Base-by-base conservation (phyloP, 2,113 vertebrate genomes). In the Sapayoa aenigma region DNA sequence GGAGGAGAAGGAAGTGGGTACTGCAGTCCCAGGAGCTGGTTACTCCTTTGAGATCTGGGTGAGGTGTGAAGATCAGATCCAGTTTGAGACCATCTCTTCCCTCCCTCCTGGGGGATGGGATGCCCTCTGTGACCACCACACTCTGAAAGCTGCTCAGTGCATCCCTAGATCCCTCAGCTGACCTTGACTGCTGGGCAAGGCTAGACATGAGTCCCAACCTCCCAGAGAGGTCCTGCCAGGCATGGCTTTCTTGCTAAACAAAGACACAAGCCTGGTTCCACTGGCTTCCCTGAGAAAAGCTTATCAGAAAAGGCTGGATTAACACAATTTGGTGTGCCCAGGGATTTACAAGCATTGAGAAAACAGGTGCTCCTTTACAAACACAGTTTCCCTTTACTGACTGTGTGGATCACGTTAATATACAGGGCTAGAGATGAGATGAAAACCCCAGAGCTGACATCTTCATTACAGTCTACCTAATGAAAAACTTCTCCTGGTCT, bases 121-220 rank as follows among this genome's bases (percentile, higher is more conserved):
- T 18, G 37, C 65, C n/a, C 25, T 67, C 42, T 66, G 25, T 41
- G 33, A 16, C 22, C 41, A 50, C 16, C 41, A 50, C 41, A 16
- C 6, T 12, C 21, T 4, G 11, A 60, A 30, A 60, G 46, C 2
- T 1, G 0, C 42, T 66, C 62, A 8, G 11, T 22, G 33, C 30
- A 67, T 46, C 10, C 31, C 37, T 21, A 6, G 12, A 28, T 19
- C 12, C 41, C 27, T 52, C 47, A 67, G 25, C 52, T 0, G 0
- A 42, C 7, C n/a, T 24, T 11, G 14, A 28, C 30, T 42, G 77
- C 12, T 63, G 20, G 27, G 21, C 33, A 35, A 68, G 41, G 20
- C 19, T 28, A 30, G 68, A 17, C 44, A 12, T 1, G 30, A 67
- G 18, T 6, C n/a, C 18, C 31, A 28, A 1, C 14, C 9, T 59